Evolutionary conservation across 2,113 vertebrate species (phyloP).

Genomic region (Recurvirostra avosetta): DNA sequence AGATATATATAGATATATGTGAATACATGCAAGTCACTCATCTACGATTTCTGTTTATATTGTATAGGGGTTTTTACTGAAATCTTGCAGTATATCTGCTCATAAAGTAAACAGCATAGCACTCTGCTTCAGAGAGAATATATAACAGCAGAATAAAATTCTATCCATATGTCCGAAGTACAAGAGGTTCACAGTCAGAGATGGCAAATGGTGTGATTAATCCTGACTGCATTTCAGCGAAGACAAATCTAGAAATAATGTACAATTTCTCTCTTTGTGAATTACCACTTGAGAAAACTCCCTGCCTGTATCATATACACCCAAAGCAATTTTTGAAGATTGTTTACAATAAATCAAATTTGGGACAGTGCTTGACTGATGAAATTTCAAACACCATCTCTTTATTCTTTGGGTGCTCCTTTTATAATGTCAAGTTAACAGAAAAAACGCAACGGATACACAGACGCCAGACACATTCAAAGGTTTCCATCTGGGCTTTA

Average conservation of each 20-base stretch:
- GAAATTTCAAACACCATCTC: conserved; percentile 59
- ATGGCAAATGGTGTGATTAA: conserved; percentile 55
- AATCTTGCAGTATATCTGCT: neutral
- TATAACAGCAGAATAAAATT: conserved; percentile 32
- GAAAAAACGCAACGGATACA: conserved; percentile 28
- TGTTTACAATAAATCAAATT: conserved; percentile 65
- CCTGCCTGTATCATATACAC: neutral
- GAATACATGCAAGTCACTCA: no score
- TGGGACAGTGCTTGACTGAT: conserved; percentile 53
- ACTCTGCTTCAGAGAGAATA: neutral
- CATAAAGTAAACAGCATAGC: neutral
- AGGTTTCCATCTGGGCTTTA: conserved; percentile 59
- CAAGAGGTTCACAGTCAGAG: conserved; percentile 46
- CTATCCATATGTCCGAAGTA: conserved; percentile 50
- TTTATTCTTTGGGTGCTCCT: conserved; percentile 52
- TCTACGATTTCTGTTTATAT: no score
- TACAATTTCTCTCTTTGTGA: conserved; percentile 43
- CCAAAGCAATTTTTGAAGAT: conserved; percentile 44
- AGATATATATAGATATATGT: no score
- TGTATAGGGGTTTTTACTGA: neutral
- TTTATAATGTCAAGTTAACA: conserved; percentile 65
- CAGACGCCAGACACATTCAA: conserved; percentile 42
- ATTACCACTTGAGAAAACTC: conserved; percentile 51
- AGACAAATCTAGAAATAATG: conserved; percentile 67
- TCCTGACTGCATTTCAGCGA: conserved; percentile 38